Percentiles rank a stretch among this genome's conserved stretches.
These are phyloP conservation scores for Cryptophagus acutangulus DNA, from an alignment of 2,888 invertebrate genomes.

Conservation along the genomic window DNA sequence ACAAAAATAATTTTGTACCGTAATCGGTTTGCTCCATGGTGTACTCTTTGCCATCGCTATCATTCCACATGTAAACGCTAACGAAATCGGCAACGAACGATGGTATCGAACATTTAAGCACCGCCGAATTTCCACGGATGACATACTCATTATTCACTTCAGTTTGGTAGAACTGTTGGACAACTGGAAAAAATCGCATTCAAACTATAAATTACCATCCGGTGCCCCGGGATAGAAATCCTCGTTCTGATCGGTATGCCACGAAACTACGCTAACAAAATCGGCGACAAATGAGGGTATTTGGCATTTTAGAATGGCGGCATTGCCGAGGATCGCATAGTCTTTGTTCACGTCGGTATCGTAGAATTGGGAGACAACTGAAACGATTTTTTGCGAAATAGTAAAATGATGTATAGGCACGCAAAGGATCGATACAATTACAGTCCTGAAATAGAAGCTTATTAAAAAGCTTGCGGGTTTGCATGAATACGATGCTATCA, in stretches of 20 bases:
- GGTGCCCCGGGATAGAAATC: constrained; percentile 59
- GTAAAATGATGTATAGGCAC: too few relatives aligned
- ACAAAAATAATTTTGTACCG: constrained; percentile 46
- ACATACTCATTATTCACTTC: constrained; percentile 91
- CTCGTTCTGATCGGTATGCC: constrained; percentile 78
- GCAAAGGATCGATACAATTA: too few relatives aligned
- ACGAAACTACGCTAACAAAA: constrained; percentile 81
- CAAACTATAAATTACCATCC: constrained; percentile 36
- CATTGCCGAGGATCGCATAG: constrained; percentile 84
- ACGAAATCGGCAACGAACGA: constrained; percentile 90
- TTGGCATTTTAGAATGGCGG: constrained; percentile 83
- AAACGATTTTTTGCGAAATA: constrained; percentile 21
- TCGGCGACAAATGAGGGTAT: constrained; percentile 91
- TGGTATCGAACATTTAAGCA: constrained; percentile 83
- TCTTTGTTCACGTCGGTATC: constrained; percentile 84
- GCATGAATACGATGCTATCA: too few relatives aligned
- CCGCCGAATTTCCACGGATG: constrained; percentile 81
- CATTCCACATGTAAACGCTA: constrained; percentile 78
- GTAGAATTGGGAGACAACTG: constrained; percentile 77
- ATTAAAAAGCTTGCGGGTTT: too few relatives aligned
- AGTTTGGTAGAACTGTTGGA: constrained; percentile 84
- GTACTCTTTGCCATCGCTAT: constrained; percentile 73
- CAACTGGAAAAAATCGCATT: constrained; percentile 58
- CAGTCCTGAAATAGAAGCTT: too few relatives aligned
- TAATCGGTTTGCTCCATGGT: constrained; percentile 56